Base-by-base conservation (phyloP, 2,797 vertebrate species). In the Anguilla anguilla region DNA sequence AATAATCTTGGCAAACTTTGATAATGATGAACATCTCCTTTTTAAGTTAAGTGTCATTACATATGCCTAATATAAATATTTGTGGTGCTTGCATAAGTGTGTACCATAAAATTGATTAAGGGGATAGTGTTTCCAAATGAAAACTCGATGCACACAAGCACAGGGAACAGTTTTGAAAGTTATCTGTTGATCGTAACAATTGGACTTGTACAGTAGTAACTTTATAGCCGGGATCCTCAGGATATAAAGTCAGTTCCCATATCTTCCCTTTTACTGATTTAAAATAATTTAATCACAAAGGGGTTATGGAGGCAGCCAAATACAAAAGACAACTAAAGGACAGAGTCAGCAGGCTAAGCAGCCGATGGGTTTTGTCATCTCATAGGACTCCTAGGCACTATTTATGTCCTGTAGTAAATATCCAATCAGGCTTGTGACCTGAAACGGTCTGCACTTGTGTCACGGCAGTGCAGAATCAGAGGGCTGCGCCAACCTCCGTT, bases 381-480 rank as follows among this genome's bases (percentile, higher is more conserved):
- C 79, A 51, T 82, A 51, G 19, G 22, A 19, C 77, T 4, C 19
- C 77, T 22, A 9, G 17, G 43, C 7, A 2, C 43, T 51, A 25
- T 49, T 49, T n/a, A 82, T n/a, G 7, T 82, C 79, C 79, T n/a
- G 79, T 49, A 49, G 17, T 82, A 82, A 82, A 49, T 46, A 82
- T 7, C 46, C 25, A n/a, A 82, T 82, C 79, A 28, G 11, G 25
- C 9, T 22, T 35, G 79, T 82, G 79, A 49, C 79, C 46, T 51
- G 25, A 51, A n/a, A 25, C 6, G 25, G 43, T 51, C 46, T 51
- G 43, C 17, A 22, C 79, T 51, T 79, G n/a, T n/a, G 43, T 82
- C 79, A 51, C 6, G 2, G 79, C 79, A n/a, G 43, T 19, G n/a
- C 19, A 82, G n/a, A 82, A 25, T 82, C 79, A 82, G 11, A 77